Base-by-base conservation (phyloP, 2,888 invertebrate genomes). In the Thalpophila matura region DNA sequence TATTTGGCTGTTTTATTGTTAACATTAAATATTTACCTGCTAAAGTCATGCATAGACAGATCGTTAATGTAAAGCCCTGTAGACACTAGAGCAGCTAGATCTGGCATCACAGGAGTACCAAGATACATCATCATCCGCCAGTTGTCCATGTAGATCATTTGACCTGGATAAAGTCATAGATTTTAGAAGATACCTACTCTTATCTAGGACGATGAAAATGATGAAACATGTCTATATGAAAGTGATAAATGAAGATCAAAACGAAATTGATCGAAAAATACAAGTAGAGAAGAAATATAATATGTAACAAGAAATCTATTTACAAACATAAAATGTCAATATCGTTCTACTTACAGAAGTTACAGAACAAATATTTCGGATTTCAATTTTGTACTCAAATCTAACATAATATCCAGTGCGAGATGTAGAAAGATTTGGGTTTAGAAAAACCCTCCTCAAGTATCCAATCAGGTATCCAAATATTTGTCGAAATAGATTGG, bases 71-170 rank as follows among this genome's bases (percentile, higher is more conserved):
- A 99, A 0, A 99, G 96, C 0, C 99, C 99, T 0, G 99, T 98
- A 43, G 97, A 97, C 67, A 99, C 98, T 81, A 99, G 96, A 0
- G 98, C 97, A n/a, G 98, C 97, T 46, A 99, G 95, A 89, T 99
- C 98, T 0, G 98, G 98, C 98, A 99, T 98, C 29, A 99, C 98
- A 0, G 99, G 99, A 0, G 99, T 99, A 6, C 99, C 99, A 51
- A 99, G 95, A 87, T 99, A 99, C 97, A 99, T 98, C 95, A 99
- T 98, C 97, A 99, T 98, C 70, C 98, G 97, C 99, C 99, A 99
- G 86, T 99, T 98, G 79, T 98, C 98, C 99, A 99, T 99, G 91
- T 98, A 99, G 84, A 99, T 97, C 99, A 99, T 99, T 96, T 99
- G 99, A 79, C 99, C 99, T 98, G 88, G 24, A 87, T 82, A 55